These are phyloP conservation scores for Brachystomella parvula DNA, from an alignment of 1,140 invertebrate species.

Conservation along the genomic window DNA sequence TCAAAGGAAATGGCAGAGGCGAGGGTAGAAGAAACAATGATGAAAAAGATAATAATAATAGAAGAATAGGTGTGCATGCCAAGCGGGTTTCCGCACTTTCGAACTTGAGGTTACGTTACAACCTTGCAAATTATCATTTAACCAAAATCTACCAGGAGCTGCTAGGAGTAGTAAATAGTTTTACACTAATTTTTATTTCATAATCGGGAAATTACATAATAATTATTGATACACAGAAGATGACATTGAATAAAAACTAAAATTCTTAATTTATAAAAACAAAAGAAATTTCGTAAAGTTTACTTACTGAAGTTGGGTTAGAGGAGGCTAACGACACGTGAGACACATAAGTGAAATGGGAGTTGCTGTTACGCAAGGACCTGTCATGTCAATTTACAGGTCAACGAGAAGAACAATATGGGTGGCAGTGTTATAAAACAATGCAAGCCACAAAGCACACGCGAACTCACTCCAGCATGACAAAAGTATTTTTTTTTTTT, in stretches of 20 bases:
- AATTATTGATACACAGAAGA: neutral
- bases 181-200: too few species aligned
- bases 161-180: too few species aligned
- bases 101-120: too few species aligned
- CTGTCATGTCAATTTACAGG: neutral
- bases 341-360: neutral
- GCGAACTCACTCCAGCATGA: neutral
- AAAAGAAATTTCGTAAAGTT: neutral
- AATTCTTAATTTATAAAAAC: neutral
- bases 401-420: neutral
- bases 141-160: too few species aligned
- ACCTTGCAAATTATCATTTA: too few species aligned
- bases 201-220: neutral
- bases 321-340: neutral
- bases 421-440: slow-evolving; percentile 1
- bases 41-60: too few species aligned
- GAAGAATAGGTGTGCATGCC: too few species aligned
- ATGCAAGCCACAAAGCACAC: neutral
- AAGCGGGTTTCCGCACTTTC: too few species aligned
- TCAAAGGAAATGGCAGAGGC: neutral
- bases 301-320: neutral
- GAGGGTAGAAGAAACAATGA: too few species aligned
- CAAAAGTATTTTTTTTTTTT: neutral
- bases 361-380: neutral
- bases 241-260: neutral